Conservation (phyloP, 2,113 vertebrate genomes). For the Petrocephalus zakoni region DNA sequence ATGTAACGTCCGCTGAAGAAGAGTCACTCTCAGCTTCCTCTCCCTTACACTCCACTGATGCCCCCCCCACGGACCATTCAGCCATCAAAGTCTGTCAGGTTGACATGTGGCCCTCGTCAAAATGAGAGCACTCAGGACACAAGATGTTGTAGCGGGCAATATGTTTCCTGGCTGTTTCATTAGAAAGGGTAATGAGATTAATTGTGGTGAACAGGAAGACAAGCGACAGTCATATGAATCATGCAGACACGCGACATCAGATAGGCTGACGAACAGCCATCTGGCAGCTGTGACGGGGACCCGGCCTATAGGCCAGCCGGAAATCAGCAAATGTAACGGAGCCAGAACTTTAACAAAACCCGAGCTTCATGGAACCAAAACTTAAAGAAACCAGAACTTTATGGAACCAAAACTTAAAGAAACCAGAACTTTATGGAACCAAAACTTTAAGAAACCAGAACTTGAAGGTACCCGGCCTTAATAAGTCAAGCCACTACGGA, state of each 20-base stretch:
- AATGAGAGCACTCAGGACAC: neutral
- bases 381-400: neutral
- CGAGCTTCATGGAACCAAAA: neutral
- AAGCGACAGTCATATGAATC: conserved; percentile 6
- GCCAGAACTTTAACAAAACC: neutral
- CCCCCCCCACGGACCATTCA: neutral
- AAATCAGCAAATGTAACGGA: neutral
- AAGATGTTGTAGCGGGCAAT: neutral
- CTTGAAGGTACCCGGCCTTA: neutral
- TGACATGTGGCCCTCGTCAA: neutral
- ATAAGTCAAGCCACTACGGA: neutral
- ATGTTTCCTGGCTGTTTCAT: conserved; percentile 12
- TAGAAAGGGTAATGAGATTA: conserved; percentile 22
- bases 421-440: neutral
- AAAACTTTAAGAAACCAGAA: neutral
- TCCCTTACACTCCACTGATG: neutral
- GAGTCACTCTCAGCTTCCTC: neutral
- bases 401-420: neutral
- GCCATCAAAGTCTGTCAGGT: neutral
- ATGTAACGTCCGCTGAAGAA: neutral
- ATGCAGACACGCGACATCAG: neutral
- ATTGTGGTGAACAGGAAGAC: conserved; percentile 9
- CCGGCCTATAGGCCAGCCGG: neutral
- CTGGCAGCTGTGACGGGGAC: neutral
- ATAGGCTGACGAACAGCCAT: conserved; percentile 9